Base-by-base conservation (phyloP, 2,888 invertebrate genomes). In the Colletes collaris region DNA sequence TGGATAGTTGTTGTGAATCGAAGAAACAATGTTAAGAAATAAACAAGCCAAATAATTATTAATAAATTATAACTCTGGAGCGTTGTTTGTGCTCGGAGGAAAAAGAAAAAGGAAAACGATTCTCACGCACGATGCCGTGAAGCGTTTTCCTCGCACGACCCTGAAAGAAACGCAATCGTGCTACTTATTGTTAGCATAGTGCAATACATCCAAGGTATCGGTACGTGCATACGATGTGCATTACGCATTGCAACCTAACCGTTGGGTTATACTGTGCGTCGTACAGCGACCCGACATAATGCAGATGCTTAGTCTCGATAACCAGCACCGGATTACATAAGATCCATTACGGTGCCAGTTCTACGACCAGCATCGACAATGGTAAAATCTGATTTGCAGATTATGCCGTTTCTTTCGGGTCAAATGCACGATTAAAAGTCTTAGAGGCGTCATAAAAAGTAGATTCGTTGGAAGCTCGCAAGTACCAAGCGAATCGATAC, bases 311-410 rank as follows among this genome's bases (percentile, higher is more conserved):
- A 66, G 49, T 55, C 52, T 50, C 60, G 79, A 80, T 78, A 73
- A 13, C 50, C 56, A 46, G n/a, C 59, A 6, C 10, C 27, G 27
- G n/a, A 40, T 80, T 80, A 78, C 78, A 78, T 80, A 80, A 78
- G 27, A 50, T 49, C 60, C 53, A 66, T 80, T 80, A 80, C 52
- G 73, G 77, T 68, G 74, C 74, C 7, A 19, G 79, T 53, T 80
- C 62, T 66, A 80, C 69, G 80, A 65, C 27, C 72, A 40, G 46
- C 10, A 5, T 56, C 46, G 65, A 73, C 74, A 78, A 74, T 74
- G 74, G 58, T 62, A 74, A 53, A 77, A 64, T 35, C 27, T 60
- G 78, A 70, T 74, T 16, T n/a, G 35, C 16, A 10, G 69, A 55
- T 69, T 62, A 74, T 27, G 44, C 46, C 16, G 16, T 16, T 16